phyloP scores from a whole-genome alignment of 2,797 vertebrate genomes.

The Phrynocephalus guinanensis region DNA sequence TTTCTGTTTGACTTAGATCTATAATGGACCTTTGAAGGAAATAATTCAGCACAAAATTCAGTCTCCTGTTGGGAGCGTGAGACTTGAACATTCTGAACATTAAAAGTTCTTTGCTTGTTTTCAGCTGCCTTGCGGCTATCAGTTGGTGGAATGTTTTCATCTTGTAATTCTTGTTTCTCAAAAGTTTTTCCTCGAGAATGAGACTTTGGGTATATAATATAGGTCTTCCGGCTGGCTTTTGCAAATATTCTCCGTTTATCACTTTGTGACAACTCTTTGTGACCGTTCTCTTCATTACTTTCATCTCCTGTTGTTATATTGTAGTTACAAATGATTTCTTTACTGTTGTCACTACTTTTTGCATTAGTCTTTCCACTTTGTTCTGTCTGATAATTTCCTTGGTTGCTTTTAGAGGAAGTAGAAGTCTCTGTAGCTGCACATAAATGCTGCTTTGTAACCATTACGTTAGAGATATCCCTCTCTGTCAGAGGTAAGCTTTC shows the following conservation, averaged over 20 bases:
- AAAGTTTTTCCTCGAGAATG: slow-evolving; percentile 7
- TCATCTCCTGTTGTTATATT: slow-evolving; percentile 19
- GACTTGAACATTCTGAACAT: slow-evolving; percentile 28
- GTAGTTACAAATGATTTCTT: slow-evolving; percentile 22
- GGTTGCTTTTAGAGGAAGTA: slow-evolving; percentile 56
- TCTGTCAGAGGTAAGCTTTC: slow-evolving; percentile 45
- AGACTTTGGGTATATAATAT: slow-evolving; percentile 36
- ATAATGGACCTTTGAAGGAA: slow-evolving; percentile 35
- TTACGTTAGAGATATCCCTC: slow-evolving; percentile 18
- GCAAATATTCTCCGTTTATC: slow-evolving; percentile 53
- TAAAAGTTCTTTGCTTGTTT: slow-evolving; percentile 1
- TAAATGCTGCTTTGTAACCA: slow-evolving; percentile 44
- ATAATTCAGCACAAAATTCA: slow-evolving; percentile 13
- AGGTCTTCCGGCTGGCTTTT: slow-evolving; percentile 48
- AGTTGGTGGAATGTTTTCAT: slow-evolving; percentile 9
- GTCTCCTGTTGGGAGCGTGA: slow-evolving; percentile 28
- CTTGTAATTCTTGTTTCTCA: slow-evolving; percentile 51
- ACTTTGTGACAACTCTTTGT: not conserved
- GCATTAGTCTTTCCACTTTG: slow-evolving; percentile 45
- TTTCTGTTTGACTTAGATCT: slow-evolving; percentile 48
- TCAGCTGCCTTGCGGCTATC: slow-evolving; percentile 15
- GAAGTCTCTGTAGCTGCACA: slow-evolving; percentile 51
- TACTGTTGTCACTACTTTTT: slow-evolving; percentile 32
- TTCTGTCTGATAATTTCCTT: slow-evolving; percentile 48
- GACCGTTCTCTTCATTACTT: slow-evolving; percentile 51